A percentile compares a stretch with the other conserved stretches of the same genome.
Evolutionary conservation across 1,140 invertebrate species (phyloP).

Genomic region (Nebria ingens): DNA sequence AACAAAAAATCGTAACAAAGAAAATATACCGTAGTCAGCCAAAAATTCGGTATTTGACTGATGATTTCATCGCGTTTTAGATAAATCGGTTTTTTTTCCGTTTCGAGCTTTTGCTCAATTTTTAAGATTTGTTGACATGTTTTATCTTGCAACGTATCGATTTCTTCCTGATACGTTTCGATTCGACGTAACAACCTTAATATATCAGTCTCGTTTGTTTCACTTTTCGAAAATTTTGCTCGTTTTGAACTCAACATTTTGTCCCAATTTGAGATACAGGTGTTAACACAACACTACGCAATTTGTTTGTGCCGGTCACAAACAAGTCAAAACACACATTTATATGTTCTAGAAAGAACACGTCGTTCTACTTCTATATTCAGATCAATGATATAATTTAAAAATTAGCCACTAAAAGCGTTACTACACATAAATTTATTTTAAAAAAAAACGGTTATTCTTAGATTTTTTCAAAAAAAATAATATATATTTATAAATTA

Average conservation of each 20-base stretch:
- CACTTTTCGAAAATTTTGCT: neutral
- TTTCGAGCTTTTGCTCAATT: neutral
- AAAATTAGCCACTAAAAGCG: too few species aligned
- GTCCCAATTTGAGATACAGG: too few species aligned
- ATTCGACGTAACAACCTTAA: neutral
- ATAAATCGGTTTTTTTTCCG: slow-evolving; percentile 1
- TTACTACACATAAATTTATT: too few species aligned
- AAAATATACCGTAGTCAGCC: neutral
- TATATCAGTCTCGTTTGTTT: neutral
- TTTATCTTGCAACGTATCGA: neutral
- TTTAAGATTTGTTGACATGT: neutral
- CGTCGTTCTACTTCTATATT: too few species aligned
- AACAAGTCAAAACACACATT: too few species aligned
- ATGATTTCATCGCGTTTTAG: neutral
- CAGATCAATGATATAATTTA: too few species aligned
- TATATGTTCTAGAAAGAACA: too few species aligned
- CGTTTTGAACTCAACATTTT: neutral
- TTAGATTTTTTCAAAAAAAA: too few species aligned
- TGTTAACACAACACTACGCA: too few species aligned
- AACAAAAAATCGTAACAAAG: neutral
- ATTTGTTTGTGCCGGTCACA: too few species aligned
- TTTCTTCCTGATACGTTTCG: neutral
- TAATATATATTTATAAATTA: too few species aligned
- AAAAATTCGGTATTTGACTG: neutral
- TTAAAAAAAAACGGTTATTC: too few species aligned